A percentile compares a stretch with the other conserved stretches of the same genome.
These are phyloP conservation scores for Hypotaenidia philippensis DNA, from an alignment of 2,797 vertebrate genomes.

Conservation along the genomic window DNA sequence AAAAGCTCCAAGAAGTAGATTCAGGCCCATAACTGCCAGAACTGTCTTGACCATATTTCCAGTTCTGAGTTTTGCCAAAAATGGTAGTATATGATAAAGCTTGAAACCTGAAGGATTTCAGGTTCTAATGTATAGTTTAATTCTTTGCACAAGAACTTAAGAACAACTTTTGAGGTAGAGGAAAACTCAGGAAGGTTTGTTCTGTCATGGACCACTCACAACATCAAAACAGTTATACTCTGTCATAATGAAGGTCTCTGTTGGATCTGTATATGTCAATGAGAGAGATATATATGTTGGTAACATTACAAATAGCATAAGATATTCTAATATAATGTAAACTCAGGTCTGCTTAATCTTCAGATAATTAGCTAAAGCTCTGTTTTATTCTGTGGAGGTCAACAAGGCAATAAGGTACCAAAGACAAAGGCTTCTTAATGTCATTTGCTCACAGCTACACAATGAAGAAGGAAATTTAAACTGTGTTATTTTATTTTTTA, in stretches of 20 bases:
- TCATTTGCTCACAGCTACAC: not conserved
- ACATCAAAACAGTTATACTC: not conserved
- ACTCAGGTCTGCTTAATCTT: not conserved
- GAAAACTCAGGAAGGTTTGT: not conserved
- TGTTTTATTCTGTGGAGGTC: not conserved
- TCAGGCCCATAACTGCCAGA: not conserved
- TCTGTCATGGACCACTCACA: not conserved
- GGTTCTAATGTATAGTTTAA: not conserved
- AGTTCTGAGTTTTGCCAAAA: not conserved
- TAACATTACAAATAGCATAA: not conserved
- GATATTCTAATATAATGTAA: not conserved
- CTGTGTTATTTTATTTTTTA: not conserved
- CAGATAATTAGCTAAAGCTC: not conserved
- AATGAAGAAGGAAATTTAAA: constrained; percentile 5
- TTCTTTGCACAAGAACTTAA: not conserved
- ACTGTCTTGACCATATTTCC: not conserved
- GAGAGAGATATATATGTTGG: not conserved
- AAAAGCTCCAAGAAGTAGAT: not conserved
- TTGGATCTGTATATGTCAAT: not conserved
- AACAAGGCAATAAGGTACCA: not conserved
- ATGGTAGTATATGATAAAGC: not conserved
- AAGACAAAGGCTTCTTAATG: not conserved
- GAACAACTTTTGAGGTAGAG: not conserved
- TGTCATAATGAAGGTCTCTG: not conserved
- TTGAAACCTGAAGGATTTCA: not conserved